A percentile compares a stretch with the other conserved stretches of the same genome.
These are phyloP conservation scores for Siniperca knerii DNA, from an alignment of 2,113 vertebrate genomes.

Conservation along the genomic window DNA sequence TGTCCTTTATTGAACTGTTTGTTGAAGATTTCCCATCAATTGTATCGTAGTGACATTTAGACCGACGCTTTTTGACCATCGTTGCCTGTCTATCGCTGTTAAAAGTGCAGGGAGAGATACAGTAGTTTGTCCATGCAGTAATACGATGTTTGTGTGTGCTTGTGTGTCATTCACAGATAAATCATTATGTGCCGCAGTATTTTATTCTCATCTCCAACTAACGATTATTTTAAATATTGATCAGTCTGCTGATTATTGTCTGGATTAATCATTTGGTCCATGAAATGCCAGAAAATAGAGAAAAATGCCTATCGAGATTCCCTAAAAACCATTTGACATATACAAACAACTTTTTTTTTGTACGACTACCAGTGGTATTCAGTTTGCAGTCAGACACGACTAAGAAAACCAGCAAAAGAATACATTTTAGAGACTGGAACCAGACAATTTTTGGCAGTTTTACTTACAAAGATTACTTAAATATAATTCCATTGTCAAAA, in stretches of 20 bases:
- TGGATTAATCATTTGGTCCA: neutral
- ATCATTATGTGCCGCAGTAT: too few relatives aligned
- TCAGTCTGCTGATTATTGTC: neutral
- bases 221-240: neutral
- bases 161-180: too few relatives aligned
- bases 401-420: neutral
- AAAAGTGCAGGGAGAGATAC: conserved; percentile 13
- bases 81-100: neutral
- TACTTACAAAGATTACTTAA: neutral
- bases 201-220: neutral
- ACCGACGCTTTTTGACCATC: neutral
- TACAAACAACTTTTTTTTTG: too few relatives aligned
- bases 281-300: neutral
- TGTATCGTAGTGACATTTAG: conserved; percentile 14
- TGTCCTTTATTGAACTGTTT: conserved; percentile 8
- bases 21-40: conserved; percentile 9
- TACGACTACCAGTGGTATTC: too few relatives aligned
- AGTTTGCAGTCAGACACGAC: too few relatives aligned
- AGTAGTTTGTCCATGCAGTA: conserved; percentile 7
- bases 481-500: neutral
- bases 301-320: neutral
- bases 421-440: neutral
- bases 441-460: neutral
- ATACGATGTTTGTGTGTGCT: conserved; percentile 24
- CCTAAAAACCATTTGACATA: too few relatives aligned